Evolutionary conservation across 2,888 invertebrate species (phyloP), one percentile per base, ranked within the genome.

Genomic region (Apotomis capreana): DNA sequence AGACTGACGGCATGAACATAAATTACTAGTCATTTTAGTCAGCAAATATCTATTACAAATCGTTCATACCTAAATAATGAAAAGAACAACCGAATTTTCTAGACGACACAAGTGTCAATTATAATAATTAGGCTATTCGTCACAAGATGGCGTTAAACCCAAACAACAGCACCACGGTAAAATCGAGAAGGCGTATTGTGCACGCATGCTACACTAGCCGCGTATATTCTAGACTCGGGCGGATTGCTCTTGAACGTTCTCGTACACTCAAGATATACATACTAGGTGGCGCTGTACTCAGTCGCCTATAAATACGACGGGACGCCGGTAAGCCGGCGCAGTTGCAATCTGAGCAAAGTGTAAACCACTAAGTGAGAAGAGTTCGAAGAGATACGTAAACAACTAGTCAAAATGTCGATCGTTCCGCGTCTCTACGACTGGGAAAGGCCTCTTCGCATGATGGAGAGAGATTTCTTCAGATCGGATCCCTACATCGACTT

Each of bases 381-480:
- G 36, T 36, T 40, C 6, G 57, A 61, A 59, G 46, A 37, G 36
- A 63, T 63, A 58, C 10, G 10, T 40, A 64, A 51, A 36, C 40
- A 36, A 76, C 65, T 72, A 68, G n/a, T 55, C 62, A 86, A 83
- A 81, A 92, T 93, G 93, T 84, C 93, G 37, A 60, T 90, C 55
- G 72, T 86, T 71, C 89, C 91, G 36, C 81, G 82, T 68, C 79
- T 89, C 55, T 85, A 82, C 77, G 87, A 92, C 59, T 77, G 85
- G 26, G 85, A 88, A 36, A 81, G 83, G 36, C 91, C 92, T 0
- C 85, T 89, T n/a, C 82, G 87, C 3, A 75, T 87, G 63, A 77
- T 91, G 81, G 92, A 93, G 72, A 83, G 88, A 8, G 87, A 91
- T 12, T 87, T 91, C 36, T 83, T 67, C 55, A 61, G 70, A 55